Evolutionary conservation across 2,797 vertebrate genomes (phyloP), one percentile per base, ranked within the genome.

Genomic region (Heterohyrax brucei): DNA sequence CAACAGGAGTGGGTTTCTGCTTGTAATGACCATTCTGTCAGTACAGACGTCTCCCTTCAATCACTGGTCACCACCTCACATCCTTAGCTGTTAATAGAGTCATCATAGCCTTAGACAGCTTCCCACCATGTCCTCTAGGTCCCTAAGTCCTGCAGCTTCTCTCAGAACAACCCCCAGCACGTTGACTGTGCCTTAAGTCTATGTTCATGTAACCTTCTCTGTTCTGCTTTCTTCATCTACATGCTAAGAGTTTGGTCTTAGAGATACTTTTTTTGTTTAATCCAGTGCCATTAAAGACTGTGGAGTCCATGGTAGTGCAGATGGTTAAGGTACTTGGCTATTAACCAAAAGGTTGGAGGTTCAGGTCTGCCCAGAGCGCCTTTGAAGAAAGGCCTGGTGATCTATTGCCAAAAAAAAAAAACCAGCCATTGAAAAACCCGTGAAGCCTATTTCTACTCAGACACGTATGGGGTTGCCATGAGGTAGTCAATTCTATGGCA

Each of bases 221-320:
- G 50, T 56, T 62, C 82, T 92, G 68, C 19, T 8, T 8, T 78
- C 78, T 91, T 79, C 62, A 91, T 56, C 14, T 81, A 0, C 13
- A 0, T 13, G 5, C 30, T 22, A 22, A 50, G 9, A 5, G 24
- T 76, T 56, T 76, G n/a, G 19, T 64, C 44, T 68, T 72, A 53
- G 91, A 86, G 44, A 59, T 39, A 39, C 39, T 56, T 81, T 89
- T 87, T n/a, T 62, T 76, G 0, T 79, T 91, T 24, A 92, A 66
- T 64, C 28, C 48, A 53, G 70, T 85, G 59, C 68, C 33, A 75
- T 26, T 48, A 80, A 82, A 50, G 75, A 84, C 72, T 44, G 0
- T 79, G 14, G n/a, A 19, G n/a, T 70, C 30, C n/a, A 6, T 70
- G 68, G 68, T 33, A n/a, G n/a, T 6, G 26, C 30, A 70, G 33